These are phyloP conservation scores for Sander lucioperca DNA, from an alignment of 2,113 vertebrate species.

Conservation along the genomic window DNA sequence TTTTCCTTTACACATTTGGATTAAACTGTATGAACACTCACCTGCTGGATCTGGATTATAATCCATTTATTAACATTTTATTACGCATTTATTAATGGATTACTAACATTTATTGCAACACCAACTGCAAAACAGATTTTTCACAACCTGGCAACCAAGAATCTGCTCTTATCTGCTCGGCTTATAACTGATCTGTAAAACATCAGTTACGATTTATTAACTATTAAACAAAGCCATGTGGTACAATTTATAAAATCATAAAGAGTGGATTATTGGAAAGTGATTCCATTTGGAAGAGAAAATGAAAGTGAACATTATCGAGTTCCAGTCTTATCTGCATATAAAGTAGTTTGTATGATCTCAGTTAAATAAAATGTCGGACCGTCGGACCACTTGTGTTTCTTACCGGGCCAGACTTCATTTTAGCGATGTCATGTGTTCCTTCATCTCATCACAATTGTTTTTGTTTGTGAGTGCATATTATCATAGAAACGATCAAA, in stretches of 20 bases:
- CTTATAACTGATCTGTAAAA: background rate
- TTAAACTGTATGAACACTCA: background rate
- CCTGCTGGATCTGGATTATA: background rate
- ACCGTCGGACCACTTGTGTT: constrained; percentile 7
- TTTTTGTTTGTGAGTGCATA: background rate
- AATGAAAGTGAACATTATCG: background rate
- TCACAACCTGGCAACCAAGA: background rate
- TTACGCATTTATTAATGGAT: background rate
- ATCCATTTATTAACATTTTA: background rate
- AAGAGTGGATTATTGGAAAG: background rate
- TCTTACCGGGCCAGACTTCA: constrained; percentile 6
- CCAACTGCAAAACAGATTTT: background rate
- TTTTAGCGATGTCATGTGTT: background rate
- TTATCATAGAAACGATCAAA: constrained; percentile 26
- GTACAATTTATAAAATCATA: constrained; percentile 4
- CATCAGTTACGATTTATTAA: background rate
- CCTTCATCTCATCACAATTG: background rate
- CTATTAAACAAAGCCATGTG: background rate
- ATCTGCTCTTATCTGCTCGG: background rate
- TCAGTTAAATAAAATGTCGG: background rate
- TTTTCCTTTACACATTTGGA: background rate
- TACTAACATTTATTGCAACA: background rate
- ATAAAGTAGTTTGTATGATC: constrained; percentile 1
- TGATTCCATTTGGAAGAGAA: background rate
- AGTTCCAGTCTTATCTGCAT: background rate